A percentile compares a stretch with the other conserved stretches of the same genome.
Evolutionary conservation across 2,888 invertebrate genomes (phyloP).

Genomic region (Sympetrum striolatum): DNA sequence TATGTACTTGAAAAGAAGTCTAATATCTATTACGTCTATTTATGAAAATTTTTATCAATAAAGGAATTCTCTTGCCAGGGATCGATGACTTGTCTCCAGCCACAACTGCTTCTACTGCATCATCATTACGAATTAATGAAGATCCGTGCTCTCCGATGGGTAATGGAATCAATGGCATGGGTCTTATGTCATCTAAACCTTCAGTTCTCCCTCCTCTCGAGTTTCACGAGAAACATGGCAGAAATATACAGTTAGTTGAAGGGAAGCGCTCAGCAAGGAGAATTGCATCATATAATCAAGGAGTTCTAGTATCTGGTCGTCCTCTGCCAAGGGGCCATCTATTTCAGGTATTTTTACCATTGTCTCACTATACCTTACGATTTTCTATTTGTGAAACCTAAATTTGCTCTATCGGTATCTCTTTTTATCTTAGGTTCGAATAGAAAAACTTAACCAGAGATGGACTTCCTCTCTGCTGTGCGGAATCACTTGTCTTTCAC

Average conservation of each 20-base stretch:
- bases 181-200: conserved; percentile 55
- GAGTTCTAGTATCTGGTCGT: conserved; percentile 72
- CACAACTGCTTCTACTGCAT: conserved; percentile 25
- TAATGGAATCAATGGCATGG: neutral
- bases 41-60: too few species aligned
- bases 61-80: neutral
- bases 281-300: conserved; percentile 84
- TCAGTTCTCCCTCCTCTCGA: conserved; percentile 57
- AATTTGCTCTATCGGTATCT: neutral
- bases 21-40: neutral
- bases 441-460: conserved; percentile 73
- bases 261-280: conserved; percentile 72
- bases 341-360: conserved; percentile 67
- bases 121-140: conserved; percentile 8
- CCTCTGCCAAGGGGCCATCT: conserved; percentile 71
- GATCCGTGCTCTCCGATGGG: conserved; percentile 47
- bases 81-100: conserved; percentile 21
- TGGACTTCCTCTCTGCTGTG: conserved; percentile 82
- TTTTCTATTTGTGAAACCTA: neutral
- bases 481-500: conserved; percentile 79
- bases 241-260: conserved; percentile 75
- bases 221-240: conserved; percentile 83
- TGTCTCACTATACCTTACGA: conserved; percentile 46
- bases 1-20: neutral
- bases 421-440: conserved; percentile 66